A percentile compares a stretch with the other conserved stretches of the same genome.
Evolutionary conservation across 2,113 vertebrate species (phyloP).

Genomic region (Vireo altiloquus): DNA sequence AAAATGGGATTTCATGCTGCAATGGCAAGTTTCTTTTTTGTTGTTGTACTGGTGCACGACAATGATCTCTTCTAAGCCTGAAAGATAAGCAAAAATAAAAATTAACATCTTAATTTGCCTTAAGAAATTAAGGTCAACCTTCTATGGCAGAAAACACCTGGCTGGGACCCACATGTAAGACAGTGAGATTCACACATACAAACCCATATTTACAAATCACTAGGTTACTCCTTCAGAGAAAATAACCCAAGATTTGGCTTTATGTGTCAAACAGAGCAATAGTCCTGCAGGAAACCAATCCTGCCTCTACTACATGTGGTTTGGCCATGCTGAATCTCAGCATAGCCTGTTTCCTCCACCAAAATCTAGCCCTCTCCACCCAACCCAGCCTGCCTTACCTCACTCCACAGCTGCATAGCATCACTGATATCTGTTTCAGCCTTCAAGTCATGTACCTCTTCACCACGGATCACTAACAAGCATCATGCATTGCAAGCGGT

Average conservation of each 20-base stretch:
- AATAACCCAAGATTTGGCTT: not conserved
- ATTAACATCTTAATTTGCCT: not conserved
- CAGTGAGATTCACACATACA: not conserved
- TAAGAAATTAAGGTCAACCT: not conserved
- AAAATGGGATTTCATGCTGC: constrained; percentile 11
- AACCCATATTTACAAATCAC: not conserved
- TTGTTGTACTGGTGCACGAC: not conserved
- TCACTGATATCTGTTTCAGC: not conserved
- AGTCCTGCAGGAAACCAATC: not conserved
- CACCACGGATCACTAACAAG: not conserved
- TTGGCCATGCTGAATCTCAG: not conserved
- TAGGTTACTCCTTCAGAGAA: not conserved
- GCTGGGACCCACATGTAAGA: not conserved
- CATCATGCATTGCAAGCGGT: accelerated
- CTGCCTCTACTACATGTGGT: not conserved
- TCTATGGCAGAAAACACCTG: not conserved
- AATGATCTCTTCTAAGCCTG: not conserved
- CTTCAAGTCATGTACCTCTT: not conserved
- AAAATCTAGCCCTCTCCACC: not conserved
- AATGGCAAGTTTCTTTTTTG: not conserved
- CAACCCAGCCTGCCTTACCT: not conserved
- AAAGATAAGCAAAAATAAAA: not conserved
- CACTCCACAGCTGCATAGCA: not conserved
- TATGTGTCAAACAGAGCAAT: not conserved
- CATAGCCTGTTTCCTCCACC: not conserved